Conservation (phyloP, 1,140 invertebrate genomes). For the Aphaenogaster floridana region DNA sequence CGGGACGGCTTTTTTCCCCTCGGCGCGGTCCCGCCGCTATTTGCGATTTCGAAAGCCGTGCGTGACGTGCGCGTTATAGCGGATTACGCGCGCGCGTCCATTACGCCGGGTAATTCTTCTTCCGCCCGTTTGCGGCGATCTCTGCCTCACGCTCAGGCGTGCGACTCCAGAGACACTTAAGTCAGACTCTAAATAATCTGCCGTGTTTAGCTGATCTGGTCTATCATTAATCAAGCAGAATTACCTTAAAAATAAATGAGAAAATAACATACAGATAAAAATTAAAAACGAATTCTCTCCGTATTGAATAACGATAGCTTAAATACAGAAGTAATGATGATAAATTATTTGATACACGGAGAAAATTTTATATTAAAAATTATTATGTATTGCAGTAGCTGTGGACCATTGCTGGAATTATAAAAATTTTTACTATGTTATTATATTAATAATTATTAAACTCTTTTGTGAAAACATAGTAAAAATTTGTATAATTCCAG, state of each 20-base stretch:
- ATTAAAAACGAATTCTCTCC: background rate
- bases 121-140: conserved; percentile 19
- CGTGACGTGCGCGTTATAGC: conserved; percentile 29
- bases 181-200: conserved; percentile 30
- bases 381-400: no score
- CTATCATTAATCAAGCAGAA: conserved; percentile 35
- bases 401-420: no score
- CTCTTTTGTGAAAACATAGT: no score
- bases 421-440: no score
- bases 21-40: background rate
- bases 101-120: conserved; percentile 51
- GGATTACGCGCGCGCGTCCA: conserved; percentile 44
- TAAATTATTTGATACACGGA: background rate
- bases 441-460: no score
- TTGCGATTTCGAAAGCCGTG: conserved; percentile 55
- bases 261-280: background rate
- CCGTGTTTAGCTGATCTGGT: conserved; percentile 9
- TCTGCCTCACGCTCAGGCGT: background rate
- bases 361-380: no score
- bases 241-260: background rate
- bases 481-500: no score
- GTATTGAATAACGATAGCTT: background rate
- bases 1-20: conserved; percentile 31
- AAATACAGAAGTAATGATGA: background rate
- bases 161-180: conserved; percentile 7